These are phyloP conservation scores for Toxotes jaculatrix DNA, from an alignment of 2,113 vertebrate genomes.

Conservation along the genomic window DNA sequence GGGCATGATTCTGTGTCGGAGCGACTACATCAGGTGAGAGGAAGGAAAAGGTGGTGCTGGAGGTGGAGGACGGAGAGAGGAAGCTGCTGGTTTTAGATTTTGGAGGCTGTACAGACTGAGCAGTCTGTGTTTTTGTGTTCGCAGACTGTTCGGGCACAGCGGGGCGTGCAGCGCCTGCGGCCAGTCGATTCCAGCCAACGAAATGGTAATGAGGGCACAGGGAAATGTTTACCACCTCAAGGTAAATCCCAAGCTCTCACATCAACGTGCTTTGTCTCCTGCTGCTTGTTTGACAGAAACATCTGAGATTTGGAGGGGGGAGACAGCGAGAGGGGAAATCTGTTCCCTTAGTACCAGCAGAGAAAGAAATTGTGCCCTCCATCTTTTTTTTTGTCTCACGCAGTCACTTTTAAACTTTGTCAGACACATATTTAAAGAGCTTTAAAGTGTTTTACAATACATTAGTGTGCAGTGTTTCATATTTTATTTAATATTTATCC, in stretches of 20 bases:
- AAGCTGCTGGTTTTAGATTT: conserved; percentile 16
- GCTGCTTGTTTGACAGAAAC: conserved; percentile 54
- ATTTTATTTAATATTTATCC: not conserved
- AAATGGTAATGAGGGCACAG: conserved; percentile 90
- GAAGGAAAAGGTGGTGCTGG: not conserved
- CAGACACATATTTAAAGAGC: not conserved
- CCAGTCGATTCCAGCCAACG: conserved; percentile 88
- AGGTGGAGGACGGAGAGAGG: conserved; percentile 13
- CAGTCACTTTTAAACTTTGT: not conserved
- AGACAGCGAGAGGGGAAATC: not conserved
- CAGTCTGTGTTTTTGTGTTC: conserved; percentile 52
- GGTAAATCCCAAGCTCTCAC: conserved; percentile 73
- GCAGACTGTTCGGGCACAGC: conserved; percentile 87
- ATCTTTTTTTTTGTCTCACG: not conserved
- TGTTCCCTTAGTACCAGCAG: not conserved
- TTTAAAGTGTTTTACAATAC: not conserved
- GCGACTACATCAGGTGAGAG: conserved; percentile 87
- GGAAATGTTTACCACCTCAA: conserved; percentile 89
- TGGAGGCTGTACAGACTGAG: conserved; percentile 8
- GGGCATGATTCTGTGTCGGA: conserved; percentile 89
- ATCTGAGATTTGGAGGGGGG: conserved; percentile 40
- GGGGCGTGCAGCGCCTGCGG: conserved; percentile 87
- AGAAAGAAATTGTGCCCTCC: not conserved
- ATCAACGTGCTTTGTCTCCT: conserved; percentile 20
- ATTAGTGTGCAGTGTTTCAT: not conserved